Base-by-base conservation (phyloP, 53 echinoderm and acorn worm genomes). In the Paelopatides confundens region DNA sequence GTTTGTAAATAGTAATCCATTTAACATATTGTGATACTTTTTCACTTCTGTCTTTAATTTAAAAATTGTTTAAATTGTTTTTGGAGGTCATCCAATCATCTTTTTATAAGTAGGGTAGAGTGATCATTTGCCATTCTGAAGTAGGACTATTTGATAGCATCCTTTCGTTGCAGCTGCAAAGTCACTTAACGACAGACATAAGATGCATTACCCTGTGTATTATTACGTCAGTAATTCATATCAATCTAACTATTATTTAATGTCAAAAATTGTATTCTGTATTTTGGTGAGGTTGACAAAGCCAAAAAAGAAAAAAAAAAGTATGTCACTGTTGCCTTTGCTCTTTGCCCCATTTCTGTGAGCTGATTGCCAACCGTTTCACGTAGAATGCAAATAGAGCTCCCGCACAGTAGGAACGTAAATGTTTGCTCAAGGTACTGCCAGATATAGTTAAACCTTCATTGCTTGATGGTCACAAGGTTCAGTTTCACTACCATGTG, bases 331-430 rank as follows among this genome's bases (percentile, higher is more conserved):
- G 26, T 71, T 71, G 24, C 46, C 71, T 71, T 71, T 71, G 71
- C 71, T 71, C 71, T 71, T 71, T 71, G 71, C 71, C 71, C 71
- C 71, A 28, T 46, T 43, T 71, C 21, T 71, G 31, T 31, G 38
- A 32, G 27, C 47, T 54, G 39, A 71, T 39, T 24, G 46, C 24
- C 71, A 71, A 23, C 26, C 40, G 34, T 71, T 71, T 71, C 26
- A 39, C 46, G 24, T 46, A 36, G 39, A 71, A 27, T 29, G 71
- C 71, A 71, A 71, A 46, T 26, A 71, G 40, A 71, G 28, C 10
- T 39, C 21, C 21, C 46, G 46, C 40, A 39, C 58, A 54, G 58
- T 54, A 54, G 58, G 71, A 71, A 71, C 9, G 46, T 46, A 71
- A 71, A 71, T 71, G 71, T 71, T 71, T 39, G 71, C 71, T 46